phyloP scores from a whole-genome alignment of 1,140 invertebrate genomes.

The Caenorhabditis remanei region DNA sequence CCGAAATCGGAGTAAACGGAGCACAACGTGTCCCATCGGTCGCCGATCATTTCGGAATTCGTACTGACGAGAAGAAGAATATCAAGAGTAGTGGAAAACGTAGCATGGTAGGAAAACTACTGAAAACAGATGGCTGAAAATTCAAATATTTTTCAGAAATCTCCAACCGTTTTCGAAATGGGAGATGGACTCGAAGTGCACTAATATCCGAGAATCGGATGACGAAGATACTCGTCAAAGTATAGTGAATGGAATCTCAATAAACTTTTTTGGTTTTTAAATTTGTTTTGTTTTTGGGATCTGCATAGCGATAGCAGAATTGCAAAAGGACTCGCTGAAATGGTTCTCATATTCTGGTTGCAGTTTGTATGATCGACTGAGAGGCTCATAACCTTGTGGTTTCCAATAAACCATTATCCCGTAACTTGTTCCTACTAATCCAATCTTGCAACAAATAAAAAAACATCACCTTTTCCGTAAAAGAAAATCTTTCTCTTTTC shows the following conservation, averaged over 20 bases:
- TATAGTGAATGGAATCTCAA: constrained; percentile 1
- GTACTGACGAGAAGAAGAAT: neutral
- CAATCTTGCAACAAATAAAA: too few relatives aligned
- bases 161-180: constrained; percentile 7
- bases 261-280: neutral
- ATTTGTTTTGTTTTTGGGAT: neutral
- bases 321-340: neutral
- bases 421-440: too few relatives aligned
- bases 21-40: neutral
- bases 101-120: neutral
- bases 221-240: neutral
- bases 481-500: neutral
- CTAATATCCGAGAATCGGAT: neutral
- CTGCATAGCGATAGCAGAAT: neutral
- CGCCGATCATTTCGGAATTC: constrained; percentile 43
- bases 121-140: neutral
- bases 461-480: neutral
- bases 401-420: too few relatives aligned
- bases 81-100: neutral
- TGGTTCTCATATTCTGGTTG: too few relatives aligned
- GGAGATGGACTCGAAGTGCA: constrained; percentile 17
- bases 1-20: constrained; percentile 17
- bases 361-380: too few relatives aligned
- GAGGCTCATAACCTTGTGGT: too few relatives aligned
- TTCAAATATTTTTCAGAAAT: constrained; percentile 22